Base-by-base conservation (phyloP, 2,888 invertebrate species). In the Lasiommata megera region DNA sequence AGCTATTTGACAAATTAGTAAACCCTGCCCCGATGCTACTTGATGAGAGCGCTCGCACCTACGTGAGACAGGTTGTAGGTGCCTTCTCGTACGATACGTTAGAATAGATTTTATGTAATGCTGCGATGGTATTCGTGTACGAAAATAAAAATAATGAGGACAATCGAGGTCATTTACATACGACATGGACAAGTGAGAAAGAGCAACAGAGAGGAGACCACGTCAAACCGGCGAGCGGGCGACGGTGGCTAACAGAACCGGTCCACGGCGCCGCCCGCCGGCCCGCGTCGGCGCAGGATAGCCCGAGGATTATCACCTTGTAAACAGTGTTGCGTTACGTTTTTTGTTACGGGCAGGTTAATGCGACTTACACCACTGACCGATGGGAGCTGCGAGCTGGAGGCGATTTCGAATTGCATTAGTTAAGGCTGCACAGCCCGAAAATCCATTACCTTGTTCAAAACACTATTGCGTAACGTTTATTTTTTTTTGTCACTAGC, bases 211-310 rank as follows among this genome's bases (percentile, higher is more conserved):
- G 86, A 82, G 81, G 87, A 84, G 82, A 84, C 82, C 88, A 84
- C 82, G 84, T 87, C 85, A 86, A 89, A 87, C 88, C 84, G 88
- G 88, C 84, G 74, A 70, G 72, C 76, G 76, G 78, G 82, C 70
- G 78, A 80, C 80, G 80, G 83, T 84, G 84, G 85, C 86, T 79
- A 78, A 75, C 78, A 69, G 86, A 89, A 90, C 89, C 89, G 89
- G 89, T 89, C 83, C 84, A 68, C 73, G 88, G 89, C 89, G 88
- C 88, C 89, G 81, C 71, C 68, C 77, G 80, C 72, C 80, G 75
- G 70, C 77, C 17, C 17, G 68, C 78, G 80, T 72, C 80, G 76
- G 70, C 77, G 73, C 74, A 80, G 81, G 68, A 71, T 69, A 67
- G 71, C 71, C 62, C 65, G 70, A 59, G 81, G 81, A 83, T 85